phyloP scores from a whole-genome alignment of 1,140 invertebrate genomes.

The Ctenoplectra terminalis region DNA sequence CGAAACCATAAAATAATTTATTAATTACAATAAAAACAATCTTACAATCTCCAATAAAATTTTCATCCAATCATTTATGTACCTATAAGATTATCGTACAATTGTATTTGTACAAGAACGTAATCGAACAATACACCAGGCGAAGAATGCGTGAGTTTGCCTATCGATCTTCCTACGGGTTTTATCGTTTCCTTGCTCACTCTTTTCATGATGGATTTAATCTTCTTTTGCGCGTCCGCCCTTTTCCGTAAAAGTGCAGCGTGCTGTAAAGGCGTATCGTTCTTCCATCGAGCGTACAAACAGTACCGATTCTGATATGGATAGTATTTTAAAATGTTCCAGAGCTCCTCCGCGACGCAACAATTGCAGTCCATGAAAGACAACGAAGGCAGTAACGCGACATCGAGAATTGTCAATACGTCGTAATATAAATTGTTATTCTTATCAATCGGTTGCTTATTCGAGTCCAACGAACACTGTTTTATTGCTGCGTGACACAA shows the following conservation, averaged over 20 bases:
- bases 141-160: slow-evolving; percentile 97
- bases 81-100: slow-evolving; percentile 97
- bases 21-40: neutral
- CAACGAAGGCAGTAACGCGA: slow-evolving; percentile 93
- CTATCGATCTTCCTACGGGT: slow-evolving; percentile 96
- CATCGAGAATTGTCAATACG: slow-evolving; percentile 93
- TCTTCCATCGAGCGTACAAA: slow-evolving; percentile 97
- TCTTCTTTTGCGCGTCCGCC: slow-evolving; percentile 94
- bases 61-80: slow-evolving; percentile 20
- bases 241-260: slow-evolving; percentile 91
- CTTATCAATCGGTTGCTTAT: slow-evolving; percentile 77
- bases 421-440: slow-evolving; percentile 87
- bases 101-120: slow-evolving; percentile 95
- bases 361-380: slow-evolving; percentile 97
- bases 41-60: neutral
- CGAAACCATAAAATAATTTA: neutral
- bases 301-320: slow-evolving; percentile 96
- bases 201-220: slow-evolving; percentile 98
- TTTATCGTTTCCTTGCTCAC: slow-evolving; percentile 99
- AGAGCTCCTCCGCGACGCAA: slow-evolving; percentile 97
- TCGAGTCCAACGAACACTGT: slow-evolving; percentile 76
- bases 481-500: slow-evolving; percentile 84
- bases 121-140: slow-evolving; percentile 98
- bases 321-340: slow-evolving; percentile 95
- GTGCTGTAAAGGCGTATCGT: slow-evolving; percentile 92